These are phyloP conservation scores for Lamellibrachia luymesi DNA, from an alignment of 1,140 invertebrate species.

Conservation along the genomic window DNA sequence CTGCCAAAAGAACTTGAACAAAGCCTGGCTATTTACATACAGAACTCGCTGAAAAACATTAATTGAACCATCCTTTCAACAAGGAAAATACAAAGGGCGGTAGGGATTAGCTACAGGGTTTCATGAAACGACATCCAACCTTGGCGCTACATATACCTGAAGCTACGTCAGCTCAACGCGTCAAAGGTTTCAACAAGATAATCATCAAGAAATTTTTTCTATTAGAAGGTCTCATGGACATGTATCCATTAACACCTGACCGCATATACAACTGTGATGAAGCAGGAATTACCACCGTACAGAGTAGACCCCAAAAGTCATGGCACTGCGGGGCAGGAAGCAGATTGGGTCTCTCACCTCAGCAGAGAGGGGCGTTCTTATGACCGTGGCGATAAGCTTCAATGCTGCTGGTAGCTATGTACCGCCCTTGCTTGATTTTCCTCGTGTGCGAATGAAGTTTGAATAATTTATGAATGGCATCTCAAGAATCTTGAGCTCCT, in stretches of 20 bases:
- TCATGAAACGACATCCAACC: no score
- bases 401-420: conserved; percentile 38
- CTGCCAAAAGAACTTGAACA: no score
- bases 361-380: conserved; percentile 53
- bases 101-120: no score
- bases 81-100: no score
- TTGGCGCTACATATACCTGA: no score
- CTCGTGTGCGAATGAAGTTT: conserved; percentile 34
- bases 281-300: conserved; percentile 56
- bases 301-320: conserved; percentile 52
- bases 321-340: conserved; percentile 50
- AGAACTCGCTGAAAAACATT: no score
- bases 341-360: conserved; percentile 56
- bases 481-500: neutral
- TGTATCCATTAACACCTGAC: neutral
- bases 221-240: neutral
- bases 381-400: conserved; percentile 33
- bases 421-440: conserved; percentile 46
- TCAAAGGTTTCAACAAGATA: neutral
- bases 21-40: no score
- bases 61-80: no score
- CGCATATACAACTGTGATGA: conserved; percentile 29
- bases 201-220: neutral
- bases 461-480: conserved; percentile 53
- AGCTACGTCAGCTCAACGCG: neutral